Conservation (phyloP, 2,797 vertebrate genomes). For the Poecilia gillii region DNA sequence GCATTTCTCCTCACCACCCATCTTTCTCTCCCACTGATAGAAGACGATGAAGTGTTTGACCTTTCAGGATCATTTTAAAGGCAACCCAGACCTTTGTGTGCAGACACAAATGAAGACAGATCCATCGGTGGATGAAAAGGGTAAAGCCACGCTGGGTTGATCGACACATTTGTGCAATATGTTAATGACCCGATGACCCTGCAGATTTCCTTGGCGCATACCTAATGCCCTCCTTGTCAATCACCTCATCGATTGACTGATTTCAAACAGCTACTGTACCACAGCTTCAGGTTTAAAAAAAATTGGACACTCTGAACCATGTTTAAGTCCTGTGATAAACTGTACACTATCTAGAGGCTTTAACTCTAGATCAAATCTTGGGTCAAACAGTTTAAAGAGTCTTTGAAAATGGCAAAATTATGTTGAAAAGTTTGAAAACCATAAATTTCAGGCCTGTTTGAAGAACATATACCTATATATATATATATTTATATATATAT, state of each 20-base stretch:
- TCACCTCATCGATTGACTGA: slow-evolving; percentile 70
- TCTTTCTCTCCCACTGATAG: slow-evolving; percentile 65
- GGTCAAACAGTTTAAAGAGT: background rate
- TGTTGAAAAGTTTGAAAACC: slow-evolving; percentile 3
- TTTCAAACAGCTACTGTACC: slow-evolving; percentile 57
- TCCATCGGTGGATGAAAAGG: slow-evolving; percentile 81
- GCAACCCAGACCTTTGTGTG: slow-evolving; percentile 81
- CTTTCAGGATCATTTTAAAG: slow-evolving; percentile 83
- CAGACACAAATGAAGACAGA: slow-evolving; percentile 84
- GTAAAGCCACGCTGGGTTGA: slow-evolving; percentile 75
- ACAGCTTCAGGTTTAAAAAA: slow-evolving; percentile 36
- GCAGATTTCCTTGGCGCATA: slow-evolving; percentile 68
- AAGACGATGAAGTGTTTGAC: slow-evolving; percentile 79
- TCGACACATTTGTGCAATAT: slow-evolving; percentile 79
- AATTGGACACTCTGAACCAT: slow-evolving; percentile 29
- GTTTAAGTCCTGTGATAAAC: slow-evolving; percentile 48
- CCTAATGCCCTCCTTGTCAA: slow-evolving; percentile 71
- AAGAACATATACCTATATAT: background rate
- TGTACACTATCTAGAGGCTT: slow-evolving; percentile 15
- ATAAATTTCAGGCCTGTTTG: slow-evolving; percentile 12
- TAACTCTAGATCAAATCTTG: slow-evolving; percentile 9
- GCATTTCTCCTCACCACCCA: slow-evolving; percentile 56
- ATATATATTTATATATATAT: too few species aligned
- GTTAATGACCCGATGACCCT: slow-evolving; percentile 75
- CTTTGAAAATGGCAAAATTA: background rate